phyloP scores from a whole-genome alignment of 2,888 invertebrate genomes.

The Hemicrepidius hirtus region DNA sequence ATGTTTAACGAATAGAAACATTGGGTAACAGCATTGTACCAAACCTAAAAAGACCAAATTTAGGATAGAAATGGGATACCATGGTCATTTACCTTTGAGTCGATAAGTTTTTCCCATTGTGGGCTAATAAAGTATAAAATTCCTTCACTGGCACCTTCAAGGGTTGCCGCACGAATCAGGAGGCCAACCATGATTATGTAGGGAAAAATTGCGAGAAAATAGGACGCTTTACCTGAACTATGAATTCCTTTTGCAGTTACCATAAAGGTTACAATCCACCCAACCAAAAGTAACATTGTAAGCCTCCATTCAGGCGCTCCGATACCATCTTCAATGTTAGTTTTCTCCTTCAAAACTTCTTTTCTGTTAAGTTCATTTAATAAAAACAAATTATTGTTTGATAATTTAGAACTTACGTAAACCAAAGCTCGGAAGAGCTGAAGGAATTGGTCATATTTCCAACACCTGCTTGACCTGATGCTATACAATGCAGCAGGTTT shows the following conservation, averaged over 20 bases:
- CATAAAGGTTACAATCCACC: constrained; percentile 82
- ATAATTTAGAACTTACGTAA: constrained; percentile 70
- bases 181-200: constrained; percentile 85
- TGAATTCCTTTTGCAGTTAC: constrained; percentile 84
- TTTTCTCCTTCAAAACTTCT: constrained; percentile 74
- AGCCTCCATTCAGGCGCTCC: constrained; percentile 81
- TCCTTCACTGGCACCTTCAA: constrained; percentile 83
- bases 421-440: constrained; percentile 74
- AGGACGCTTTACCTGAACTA: constrained; percentile 88
- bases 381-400: background rate
- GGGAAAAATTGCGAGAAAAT: constrained; percentile 92
- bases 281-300: constrained; percentile 77
- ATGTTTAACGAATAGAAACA: constrained; percentile 87
- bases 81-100: constrained; percentile 76
- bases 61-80: no score
- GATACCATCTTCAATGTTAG: constrained; percentile 71
- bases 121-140: constrained; percentile 87
- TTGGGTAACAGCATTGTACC: constrained; percentile 85
- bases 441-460: constrained; percentile 8
- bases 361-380: constrained; percentile 65
- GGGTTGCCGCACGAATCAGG: constrained; percentile 79
- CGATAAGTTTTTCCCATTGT: constrained; percentile 83
- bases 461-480: background rate
- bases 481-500: constrained; percentile 4
- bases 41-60: constrained; percentile 79